Evolutionary conservation across 2,797 vertebrate genomes (phyloP), one percentile per base, ranked within the genome.

Genomic region (Garrulus glandarius): DNA sequence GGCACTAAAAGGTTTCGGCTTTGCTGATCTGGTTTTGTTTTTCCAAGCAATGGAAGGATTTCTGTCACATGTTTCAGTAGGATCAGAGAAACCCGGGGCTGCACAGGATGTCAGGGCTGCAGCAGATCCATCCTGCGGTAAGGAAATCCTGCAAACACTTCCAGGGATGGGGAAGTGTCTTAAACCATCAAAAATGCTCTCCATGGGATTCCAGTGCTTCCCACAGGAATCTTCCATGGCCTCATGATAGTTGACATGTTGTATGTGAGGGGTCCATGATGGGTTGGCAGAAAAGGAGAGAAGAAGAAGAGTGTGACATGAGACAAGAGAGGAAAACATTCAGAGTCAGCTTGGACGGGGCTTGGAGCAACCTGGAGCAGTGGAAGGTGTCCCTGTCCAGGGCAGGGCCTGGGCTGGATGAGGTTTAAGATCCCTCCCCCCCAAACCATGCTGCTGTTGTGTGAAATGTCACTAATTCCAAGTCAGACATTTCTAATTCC

Each of bases 261-360:
- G 7, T 10, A 15, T 24, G 19, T 15, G 29, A 19, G 10, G 6
- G 4, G 2, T 30, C 43, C 2, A 0, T 1, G 6, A 24, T 13
- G 27, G 34, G 11, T 29, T 82, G 63, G 46, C 20, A 10, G 34
- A 11, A 57, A 84, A 68, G 8, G 22, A 20, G 3, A 47, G 52
- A 39, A 75, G 59, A 74, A 36, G 2, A 18, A 11, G 17, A 32
- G 6, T 0, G 5, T 30, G 50, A 27, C 3, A 5, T 7, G 13
- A 84, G 34, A n/a, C 69, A 64, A 60, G 13, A 67, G 68, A 57
- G 32, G 37, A 43, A 60, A 69, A 78, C 26, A 9, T 34, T 39
- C 53, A 12, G 44, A 22, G 24, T 5, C 26, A 59, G 60, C 14
- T 15, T 15, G 46, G 24, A n/a, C 0, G 0, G 50, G 23, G 24